Conservation (phyloP, 2,888 invertebrate genomes). For the Troides helena region DNA sequence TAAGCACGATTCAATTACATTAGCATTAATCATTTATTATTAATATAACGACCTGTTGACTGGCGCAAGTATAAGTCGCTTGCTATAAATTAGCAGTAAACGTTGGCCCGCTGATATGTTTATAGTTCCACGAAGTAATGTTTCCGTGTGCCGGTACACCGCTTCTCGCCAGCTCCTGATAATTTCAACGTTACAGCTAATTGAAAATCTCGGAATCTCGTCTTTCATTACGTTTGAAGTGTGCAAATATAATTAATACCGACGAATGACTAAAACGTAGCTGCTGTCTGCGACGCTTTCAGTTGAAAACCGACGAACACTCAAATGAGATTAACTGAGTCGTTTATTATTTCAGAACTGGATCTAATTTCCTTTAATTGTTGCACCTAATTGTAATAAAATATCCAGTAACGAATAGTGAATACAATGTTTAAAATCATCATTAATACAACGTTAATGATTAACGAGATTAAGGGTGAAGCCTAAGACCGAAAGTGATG, state of each 20-base stretch:
- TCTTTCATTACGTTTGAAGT: not conserved
- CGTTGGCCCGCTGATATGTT: conserved; percentile 10
- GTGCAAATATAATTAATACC: not conserved
- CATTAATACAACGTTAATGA: too few relatives aligned
- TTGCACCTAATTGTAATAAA: too few relatives aligned
- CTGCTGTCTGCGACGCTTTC: not conserved
- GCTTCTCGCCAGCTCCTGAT: not conserved
- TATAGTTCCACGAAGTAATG: conserved; percentile 6
- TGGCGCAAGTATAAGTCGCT: not conserved
- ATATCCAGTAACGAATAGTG: too few relatives aligned
- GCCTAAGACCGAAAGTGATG: too few relatives aligned
- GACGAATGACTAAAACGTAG: not conserved
- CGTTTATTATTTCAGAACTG: too few relatives aligned
- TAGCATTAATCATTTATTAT: conserved; percentile 20
- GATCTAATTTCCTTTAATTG: too few relatives aligned
- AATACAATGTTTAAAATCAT: too few relatives aligned
- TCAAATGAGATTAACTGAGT: too few relatives aligned
- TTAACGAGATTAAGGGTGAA: too few relatives aligned
- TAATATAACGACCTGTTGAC: conserved; percentile 23
- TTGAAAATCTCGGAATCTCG: not conserved
- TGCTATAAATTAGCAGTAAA: conserved; percentile 12
- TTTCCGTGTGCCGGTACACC: conserved; percentile 3
- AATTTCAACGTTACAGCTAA: conserved; percentile 6
- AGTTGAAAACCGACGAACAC: not conserved
- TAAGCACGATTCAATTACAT: conserved; percentile 3